A percentile compares a stretch with the other conserved stretches of the same genome.
Evolutionary conservation across 2,113 vertebrate species (phyloP).

Genomic region (Merops nubicus): DNA sequence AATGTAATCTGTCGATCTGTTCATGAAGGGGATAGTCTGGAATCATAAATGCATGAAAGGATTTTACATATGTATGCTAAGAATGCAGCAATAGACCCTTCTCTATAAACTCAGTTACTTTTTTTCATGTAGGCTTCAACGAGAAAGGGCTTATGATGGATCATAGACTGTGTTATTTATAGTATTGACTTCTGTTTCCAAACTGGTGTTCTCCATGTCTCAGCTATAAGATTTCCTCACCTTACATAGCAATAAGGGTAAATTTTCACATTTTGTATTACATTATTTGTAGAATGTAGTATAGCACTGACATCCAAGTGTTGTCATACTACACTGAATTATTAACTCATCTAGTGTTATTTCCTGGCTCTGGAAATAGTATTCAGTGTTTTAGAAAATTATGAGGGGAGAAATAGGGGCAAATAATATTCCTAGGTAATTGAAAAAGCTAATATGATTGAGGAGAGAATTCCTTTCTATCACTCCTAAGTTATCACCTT

Average conservation of each 20-base stretch:
- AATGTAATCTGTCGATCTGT: background rate
- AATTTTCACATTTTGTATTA: background rate
- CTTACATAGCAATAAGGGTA: background rate
- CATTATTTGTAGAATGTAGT: background rate
- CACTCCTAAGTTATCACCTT: background rate
- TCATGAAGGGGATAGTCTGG: background rate
- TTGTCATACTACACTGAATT: background rate
- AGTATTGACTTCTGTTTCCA: background rate
- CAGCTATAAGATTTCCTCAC: background rate
- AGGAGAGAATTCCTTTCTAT: constrained; percentile 7
- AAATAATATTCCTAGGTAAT: constrained; percentile 20
- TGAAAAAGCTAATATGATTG: background rate
- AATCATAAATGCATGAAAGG: background rate
- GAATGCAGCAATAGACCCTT: background rate
- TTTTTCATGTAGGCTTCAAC: background rate
- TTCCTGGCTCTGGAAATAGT: background rate
- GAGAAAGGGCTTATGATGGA: background rate
- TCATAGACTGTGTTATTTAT: background rate
- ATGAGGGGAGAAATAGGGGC: background rate
- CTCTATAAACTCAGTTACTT: background rate
- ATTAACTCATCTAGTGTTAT: background rate
- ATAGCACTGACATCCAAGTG: background rate
- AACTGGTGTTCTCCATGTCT: background rate
- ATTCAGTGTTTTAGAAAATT: constrained; percentile 20
- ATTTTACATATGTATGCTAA: background rate